Base-by-base conservation (phyloP, 1,140 invertebrate species). In the Berghia stephanieae region DNA sequence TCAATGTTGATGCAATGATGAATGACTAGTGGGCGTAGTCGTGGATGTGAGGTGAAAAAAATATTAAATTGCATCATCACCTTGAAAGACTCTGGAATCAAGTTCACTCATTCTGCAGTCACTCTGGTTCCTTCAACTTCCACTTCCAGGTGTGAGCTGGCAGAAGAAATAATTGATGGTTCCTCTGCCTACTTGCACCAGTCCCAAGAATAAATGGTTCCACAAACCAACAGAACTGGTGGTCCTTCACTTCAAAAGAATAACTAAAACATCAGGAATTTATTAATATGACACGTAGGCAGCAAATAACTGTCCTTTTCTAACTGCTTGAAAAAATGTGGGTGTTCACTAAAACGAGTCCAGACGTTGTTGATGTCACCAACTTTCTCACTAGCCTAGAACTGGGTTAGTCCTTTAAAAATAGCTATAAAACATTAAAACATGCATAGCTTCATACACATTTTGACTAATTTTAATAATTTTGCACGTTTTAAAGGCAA, bases 261-360 rank as follows among this genome's bases (percentile, higher is more conserved):
- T 67, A 76, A 34, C 63, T 76, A 76, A 76, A 67, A 67, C 74
- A 76, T 76, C 74, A 67, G 63, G 63, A 8, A 76, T 67, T 60
- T 49, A 63, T 68, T 34, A 27, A 42, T 76, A 44, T 80, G 79
- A 80, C 79, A 80, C 79, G 79, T 80, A 75, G 70, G 79, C 79
- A 80, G 71, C 73, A 75, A 75, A 46, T 63, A 44, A 75, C 63
- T 43, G 67, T 75, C 57, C 8, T 34, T 34, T 13, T 57, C 46
- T 57, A 74, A 74, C 31, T 40, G 74, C 57, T 76, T 77, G 71
- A 69, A 67, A 75, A 71, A 75, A 71, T 75, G 74, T 76, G 74
- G n/a, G 60, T 80, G 79, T 72, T 42, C 36, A 63, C 77, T 44
- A 31, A 40, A 55, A 49, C 71, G 52, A 46, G 52, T 76, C 52